Conservation (phyloP, 2,888 invertebrate species). For the Argynnis bischoffii region DNA sequence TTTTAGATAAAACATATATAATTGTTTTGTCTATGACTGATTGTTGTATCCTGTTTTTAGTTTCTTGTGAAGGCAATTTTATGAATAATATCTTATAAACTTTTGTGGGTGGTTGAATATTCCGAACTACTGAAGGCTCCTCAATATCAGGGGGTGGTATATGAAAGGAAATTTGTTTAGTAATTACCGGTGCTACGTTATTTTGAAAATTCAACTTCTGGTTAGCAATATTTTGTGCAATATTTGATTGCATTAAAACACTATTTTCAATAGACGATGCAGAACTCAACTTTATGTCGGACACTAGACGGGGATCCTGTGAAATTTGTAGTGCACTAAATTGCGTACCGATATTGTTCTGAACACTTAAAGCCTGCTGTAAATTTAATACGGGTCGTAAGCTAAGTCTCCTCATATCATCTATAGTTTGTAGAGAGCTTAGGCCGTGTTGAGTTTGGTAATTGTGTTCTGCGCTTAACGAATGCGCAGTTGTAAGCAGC, state of each 20-base stretch:
- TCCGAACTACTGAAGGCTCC: constrained; percentile 74
- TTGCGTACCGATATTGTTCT: constrained; percentile 15
- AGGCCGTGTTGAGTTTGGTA: constrained; percentile 8
- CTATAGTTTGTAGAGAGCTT: constrained; percentile 3
- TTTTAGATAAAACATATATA: constrained; percentile 88
- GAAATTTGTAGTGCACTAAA: constrained; percentile 3
- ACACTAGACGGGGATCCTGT: background rate
- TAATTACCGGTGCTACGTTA: constrained; percentile 69
- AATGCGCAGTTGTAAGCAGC: background rate
- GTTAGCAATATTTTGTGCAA: background rate
- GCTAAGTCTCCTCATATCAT: constrained; percentile 4
- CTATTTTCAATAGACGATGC: background rate
- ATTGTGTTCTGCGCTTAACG: background rate
- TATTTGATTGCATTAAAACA: background rate
- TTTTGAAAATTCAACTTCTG: background rate
- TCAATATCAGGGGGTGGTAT: constrained; percentile 87
- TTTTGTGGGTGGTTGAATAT: constrained; percentile 80
- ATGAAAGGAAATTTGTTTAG: constrained; percentile 89
- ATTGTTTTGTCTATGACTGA: constrained; percentile 85
- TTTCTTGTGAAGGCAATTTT: constrained; percentile 86
- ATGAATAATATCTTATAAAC: constrained; percentile 90
- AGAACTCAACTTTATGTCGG: background rate
- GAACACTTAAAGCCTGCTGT: constrained; percentile 14
- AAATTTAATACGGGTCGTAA: constrained; percentile 18
- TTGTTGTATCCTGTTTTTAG: constrained; percentile 41